Conservation (phyloP, 2,888 invertebrate genomes). For the Tuta absoluta region DNA sequence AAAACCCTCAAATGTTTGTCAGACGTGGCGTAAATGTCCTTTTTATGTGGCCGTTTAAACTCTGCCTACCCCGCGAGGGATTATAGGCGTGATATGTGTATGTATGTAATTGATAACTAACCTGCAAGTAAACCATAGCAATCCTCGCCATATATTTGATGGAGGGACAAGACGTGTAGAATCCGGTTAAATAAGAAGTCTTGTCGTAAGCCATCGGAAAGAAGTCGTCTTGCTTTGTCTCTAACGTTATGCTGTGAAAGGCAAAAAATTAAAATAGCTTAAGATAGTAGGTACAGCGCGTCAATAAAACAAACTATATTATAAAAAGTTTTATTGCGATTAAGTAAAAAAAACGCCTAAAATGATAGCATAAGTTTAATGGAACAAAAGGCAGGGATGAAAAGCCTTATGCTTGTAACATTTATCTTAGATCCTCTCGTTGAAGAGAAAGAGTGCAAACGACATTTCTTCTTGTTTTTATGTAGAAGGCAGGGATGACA, state of each 20-base stretch:
- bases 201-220: conserved; percentile 87
- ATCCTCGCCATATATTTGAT: conserved; percentile 54
- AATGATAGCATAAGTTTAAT: background rate
- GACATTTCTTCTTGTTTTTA: no score
- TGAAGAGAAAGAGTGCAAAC: no score
- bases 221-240: conserved; percentile 90
- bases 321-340: background rate
- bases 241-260: conserved; percentile 67
- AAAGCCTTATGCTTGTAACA: no score
- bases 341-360: background rate
- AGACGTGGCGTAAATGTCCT: no score
- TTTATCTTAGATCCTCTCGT: no score
- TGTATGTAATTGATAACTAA: conserved; percentile 29
- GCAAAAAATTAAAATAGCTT: background rate
- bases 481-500: no score
- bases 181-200: conserved; percentile 45
- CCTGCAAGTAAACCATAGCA: conserved; percentile 54
- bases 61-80: no score
- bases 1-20: no score
- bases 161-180: conserved; percentile 54
- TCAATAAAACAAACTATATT: no score
- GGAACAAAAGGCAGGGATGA: background rate
- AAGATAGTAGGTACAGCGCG: no score
- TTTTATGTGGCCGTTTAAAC: no score
- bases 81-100: no score